Evolutionary conservation across 2,113 vertebrate genomes (phyloP), one percentile per base, ranked within the genome.

Genomic region (Upupa epops): DNA sequence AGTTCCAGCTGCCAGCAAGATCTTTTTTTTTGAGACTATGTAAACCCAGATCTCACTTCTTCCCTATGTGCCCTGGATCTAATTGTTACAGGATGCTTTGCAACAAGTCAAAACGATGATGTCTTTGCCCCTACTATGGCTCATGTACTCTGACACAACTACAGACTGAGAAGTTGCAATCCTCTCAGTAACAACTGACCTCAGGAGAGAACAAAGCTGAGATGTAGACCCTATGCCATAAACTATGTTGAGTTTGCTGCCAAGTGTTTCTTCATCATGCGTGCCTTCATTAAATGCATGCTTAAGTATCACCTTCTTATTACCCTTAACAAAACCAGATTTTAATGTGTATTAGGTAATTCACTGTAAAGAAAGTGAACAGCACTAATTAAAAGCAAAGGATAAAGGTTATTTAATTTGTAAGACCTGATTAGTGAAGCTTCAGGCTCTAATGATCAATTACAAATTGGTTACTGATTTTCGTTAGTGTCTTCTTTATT

Each of bases 1-100:
- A 58, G 17, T 64, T 83, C n/a, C 56, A 81, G 28, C 29, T 29
- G 54, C 24, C 0, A 81, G 17, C 7, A 68, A 64, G 6, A 31
- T n/a, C 2, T 36, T 28, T 55, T 74, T 46, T 42, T n/a, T 49
- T 29, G n/a, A 58, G 12, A 16, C 16, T 55, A 25, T 59, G 9
- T 3, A 71, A 78, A n/a, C 4, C 3, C 19, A 69, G 17, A 17
- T 36, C 17, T 77, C 1, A 0, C 46, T 76, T 4, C 2, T 18
- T 7, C 69, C 32, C 17, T 31, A 2, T 28, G 15, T 18, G 16
- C 7, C 51, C 4, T 31, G n/a, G 37, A 24, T 8, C 34, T 36
- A n/a, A 37, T 18, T 52, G 11, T 4, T 72, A 1, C 5, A n/a
- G 26, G 8, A 48, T 32, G 20, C 24, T 52, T 26, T 78, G 12